phyloP scores from a whole-genome alignment of 2,113 vertebrate species.

The Potamarius usumacintae region DNA sequence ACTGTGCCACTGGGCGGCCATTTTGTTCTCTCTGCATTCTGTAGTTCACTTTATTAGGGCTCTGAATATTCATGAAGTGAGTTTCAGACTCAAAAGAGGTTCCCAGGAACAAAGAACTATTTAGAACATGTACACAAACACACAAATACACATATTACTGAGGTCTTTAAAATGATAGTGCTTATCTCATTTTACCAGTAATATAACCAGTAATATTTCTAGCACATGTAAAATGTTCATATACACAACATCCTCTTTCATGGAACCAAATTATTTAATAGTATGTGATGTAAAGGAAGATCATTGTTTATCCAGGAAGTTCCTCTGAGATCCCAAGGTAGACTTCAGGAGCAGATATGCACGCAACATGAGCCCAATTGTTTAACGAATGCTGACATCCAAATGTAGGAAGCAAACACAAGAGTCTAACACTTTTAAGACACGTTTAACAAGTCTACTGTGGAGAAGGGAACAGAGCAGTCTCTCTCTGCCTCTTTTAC shows the following conservation, averaged over 20 bases:
- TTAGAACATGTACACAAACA: neutral
- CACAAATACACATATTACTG: neutral
- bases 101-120: constrained; percentile 2
- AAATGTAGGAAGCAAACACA: constrained; percentile 4
- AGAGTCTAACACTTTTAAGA: neutral
- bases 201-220: neutral
- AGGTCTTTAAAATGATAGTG: neutral
- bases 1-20: constrained; percentile 11
- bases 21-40: constrained; percentile 34
- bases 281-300: constrained; percentile 26
- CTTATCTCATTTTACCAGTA: neutral
- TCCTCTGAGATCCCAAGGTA: constrained; percentile 18
- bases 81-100: constrained; percentile 25
- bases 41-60: constrained; percentile 21
- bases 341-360: constrained; percentile 18
- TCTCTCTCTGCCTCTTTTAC: constrained; percentile 3
- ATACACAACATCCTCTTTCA: constrained; percentile 36
- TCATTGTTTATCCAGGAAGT: constrained; percentile 27
- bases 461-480: neutral
- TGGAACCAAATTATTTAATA: neutral
- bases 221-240: neutral
- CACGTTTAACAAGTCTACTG: neutral
- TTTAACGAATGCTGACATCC: constrained; percentile 12
- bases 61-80: constrained; percentile 42
- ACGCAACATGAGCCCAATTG: constrained; percentile 6